phyloP scores from a whole-genome alignment of 2,113 vertebrate species.

The Chauna torquata region DNA sequence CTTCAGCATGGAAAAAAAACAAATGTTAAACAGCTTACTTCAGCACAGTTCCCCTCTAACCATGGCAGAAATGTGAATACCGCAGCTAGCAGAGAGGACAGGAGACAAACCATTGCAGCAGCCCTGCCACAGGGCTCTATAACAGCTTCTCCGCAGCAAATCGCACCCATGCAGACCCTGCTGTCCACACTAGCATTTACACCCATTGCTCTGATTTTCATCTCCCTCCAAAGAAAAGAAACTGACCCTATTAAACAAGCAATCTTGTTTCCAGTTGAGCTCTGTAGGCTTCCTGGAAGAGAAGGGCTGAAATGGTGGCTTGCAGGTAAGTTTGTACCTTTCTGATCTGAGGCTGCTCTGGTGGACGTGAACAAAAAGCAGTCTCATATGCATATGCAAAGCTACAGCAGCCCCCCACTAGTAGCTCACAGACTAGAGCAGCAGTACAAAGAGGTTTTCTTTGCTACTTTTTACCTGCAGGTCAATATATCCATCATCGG shows the following conservation, averaged over 20 bases:
- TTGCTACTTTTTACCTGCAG: slow-evolving; percentile 83
- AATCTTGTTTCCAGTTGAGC: not conserved
- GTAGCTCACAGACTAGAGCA: not conserved
- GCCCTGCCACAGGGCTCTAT: not conserved
- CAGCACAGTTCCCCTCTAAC: not conserved
- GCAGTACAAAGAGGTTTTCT: not conserved
- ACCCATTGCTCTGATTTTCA: not conserved
- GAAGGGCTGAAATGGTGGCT: not conserved
- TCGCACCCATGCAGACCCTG: not conserved
- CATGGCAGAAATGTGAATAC: fast-evolving
- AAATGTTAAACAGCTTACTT: not conserved
- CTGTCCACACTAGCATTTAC: not conserved
- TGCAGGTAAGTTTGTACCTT: not conserved
- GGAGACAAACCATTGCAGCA: fast-evolving
- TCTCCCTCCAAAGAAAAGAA: not conserved
- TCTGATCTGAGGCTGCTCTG: not conserved
- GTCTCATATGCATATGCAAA: not conserved
- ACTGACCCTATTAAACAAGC: not conserved
- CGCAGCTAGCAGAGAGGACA: not conserved
- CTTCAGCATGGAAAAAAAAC: not conserved
- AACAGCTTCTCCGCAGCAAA: fast-evolving
- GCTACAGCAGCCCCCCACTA: fast-evolving
- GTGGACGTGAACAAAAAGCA: not conserved
- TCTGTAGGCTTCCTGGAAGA: not conserved
- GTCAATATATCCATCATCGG: slow-evolving; percentile 96